Conservation (phyloP, 2,797 vertebrate species). For the Parauchenoglanis punctatus region DNA sequence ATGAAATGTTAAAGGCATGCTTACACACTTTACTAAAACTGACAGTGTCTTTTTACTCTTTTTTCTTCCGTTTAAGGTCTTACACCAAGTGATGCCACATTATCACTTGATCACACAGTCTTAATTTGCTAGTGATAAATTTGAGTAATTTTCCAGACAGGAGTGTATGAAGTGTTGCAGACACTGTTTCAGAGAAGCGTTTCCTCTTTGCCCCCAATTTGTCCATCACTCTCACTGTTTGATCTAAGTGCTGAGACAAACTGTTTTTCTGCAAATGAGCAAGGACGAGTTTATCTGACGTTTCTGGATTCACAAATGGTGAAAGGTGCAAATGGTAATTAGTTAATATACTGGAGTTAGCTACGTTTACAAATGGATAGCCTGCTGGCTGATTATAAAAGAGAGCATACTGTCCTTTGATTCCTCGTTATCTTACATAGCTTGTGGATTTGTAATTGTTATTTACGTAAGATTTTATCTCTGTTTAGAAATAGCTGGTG, state of each 20-base stretch:
- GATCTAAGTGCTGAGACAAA: slow-evolving; percentile 21
- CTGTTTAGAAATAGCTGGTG: neutral
- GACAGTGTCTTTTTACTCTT: neutral
- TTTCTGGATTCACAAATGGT: neutral
- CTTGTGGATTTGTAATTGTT: neutral
- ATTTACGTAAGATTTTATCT: neutral
- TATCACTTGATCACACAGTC: neutral
- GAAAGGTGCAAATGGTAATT: neutral
- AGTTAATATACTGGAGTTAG: neutral
- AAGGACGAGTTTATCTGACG: neutral
- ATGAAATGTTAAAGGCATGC: neutral
- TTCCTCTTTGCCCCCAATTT: neutral
- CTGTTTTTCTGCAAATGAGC: slow-evolving; percentile 4
- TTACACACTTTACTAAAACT: neutral
- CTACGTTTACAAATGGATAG: neutral
- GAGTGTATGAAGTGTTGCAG: neutral
- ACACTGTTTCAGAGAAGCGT: neutral
- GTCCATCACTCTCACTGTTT: neutral
- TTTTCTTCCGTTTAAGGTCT: neutral
- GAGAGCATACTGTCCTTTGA: neutral
- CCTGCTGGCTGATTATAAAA: neutral
- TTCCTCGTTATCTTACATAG: neutral
- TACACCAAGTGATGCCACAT: neutral
- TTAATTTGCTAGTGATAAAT: neutral
- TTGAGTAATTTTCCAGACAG: neutral